These are phyloP conservation scores for Phyllotreta striolata DNA, from an alignment of 2,888 invertebrate genomes.

Conservation along the genomic window DNA sequence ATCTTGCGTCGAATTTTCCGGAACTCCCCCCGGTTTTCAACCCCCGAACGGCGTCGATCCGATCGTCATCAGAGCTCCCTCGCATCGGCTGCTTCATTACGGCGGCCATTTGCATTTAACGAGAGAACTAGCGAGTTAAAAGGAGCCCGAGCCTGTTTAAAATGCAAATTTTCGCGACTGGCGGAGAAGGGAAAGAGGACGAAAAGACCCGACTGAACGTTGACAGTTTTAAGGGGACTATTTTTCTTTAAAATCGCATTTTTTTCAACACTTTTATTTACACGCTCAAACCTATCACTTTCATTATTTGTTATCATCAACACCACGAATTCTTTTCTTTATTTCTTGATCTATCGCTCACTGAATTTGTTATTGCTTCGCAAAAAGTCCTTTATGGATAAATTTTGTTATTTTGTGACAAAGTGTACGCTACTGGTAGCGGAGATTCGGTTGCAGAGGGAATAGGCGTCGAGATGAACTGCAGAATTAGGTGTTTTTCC, in stretches of 20 bases:
- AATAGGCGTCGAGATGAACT: slow-evolving; percentile 55
- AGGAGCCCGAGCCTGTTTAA: slow-evolving; percentile 46
- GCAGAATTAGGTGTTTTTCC: slow-evolving; percentile 51
- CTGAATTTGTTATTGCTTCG: background rate
- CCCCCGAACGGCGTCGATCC: background rate
- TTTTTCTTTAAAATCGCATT: too few species aligned
- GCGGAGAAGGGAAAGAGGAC: slow-evolving; percentile 48
- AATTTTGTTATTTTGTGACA: too few species aligned
- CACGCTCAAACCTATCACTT: too few species aligned
- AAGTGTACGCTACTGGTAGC: background rate
- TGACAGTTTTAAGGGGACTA: too few species aligned
- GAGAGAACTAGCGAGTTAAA: slow-evolving; percentile 51
- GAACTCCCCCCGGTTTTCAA: too few species aligned
- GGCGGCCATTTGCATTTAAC: slow-evolving; percentile 59
- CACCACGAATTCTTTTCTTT: too few species aligned
- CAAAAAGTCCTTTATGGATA: too few species aligned
- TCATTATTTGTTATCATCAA: too few species aligned
- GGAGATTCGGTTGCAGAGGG: background rate
- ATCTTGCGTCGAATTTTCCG: too few species aligned
- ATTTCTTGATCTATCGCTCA: background rate
- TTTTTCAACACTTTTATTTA: too few species aligned
- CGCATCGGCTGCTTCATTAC: slow-evolving; percentile 51
- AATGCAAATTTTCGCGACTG: slow-evolving; percentile 45
- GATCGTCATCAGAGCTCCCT: slow-evolving; percentile 8
- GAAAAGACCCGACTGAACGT: slow-evolving; percentile 23